Evolutionary conservation across 2,797 vertebrate species (phyloP), one percentile per base, ranked within the genome.

Genomic region (Lutjanus argentimaculatus): DNA sequence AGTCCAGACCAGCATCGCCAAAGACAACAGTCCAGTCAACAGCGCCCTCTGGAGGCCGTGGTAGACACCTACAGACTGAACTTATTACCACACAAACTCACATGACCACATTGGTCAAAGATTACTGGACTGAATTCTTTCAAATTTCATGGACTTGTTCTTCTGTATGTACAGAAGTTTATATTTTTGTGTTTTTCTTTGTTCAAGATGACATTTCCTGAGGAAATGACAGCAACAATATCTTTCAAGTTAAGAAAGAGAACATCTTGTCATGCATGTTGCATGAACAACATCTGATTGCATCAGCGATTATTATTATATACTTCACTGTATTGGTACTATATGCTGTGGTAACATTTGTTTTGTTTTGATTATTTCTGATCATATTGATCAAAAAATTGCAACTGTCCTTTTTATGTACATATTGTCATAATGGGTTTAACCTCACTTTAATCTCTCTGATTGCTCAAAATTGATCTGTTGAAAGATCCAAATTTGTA

Each of bases 191-290:
- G 16, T 21, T 25, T 17, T 56, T 56, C 40, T 55, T 66, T 16
- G 53, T 21, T 94, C 12, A 46, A 46, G 11, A 46, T 46, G 45
- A 46, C 45, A 46, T 46, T 46, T 46, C 45, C 45, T 46, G 85
- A 95, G 84, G 64, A 89, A 92, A 72, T 90, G 92, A 64, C 88
- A 93, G 66, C 88, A 94, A 64, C 91, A 94, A 17, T 72, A 56
- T 78, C 25, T 80, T 95, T 94, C 59, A 95, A 94, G 79, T 71
- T 49, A 55, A 77, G 74, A 82, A 80, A 84, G 55, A 82, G 63
- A 79, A 74, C 2, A 45, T 77, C 89, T 95, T 46, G 45, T 46
- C 45, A 46, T 46, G 45, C 45, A 46, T 69, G 51, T 16, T 84
- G 84, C 74, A 72, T 86, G 73, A 70, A 70, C 0, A 2, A 6